These are phyloP conservation scores for Cassiopea xamachana DNA, from an alignment of 30 jellyfish, hydroid and myxozoan species.

Conservation along the genomic window DNA sequence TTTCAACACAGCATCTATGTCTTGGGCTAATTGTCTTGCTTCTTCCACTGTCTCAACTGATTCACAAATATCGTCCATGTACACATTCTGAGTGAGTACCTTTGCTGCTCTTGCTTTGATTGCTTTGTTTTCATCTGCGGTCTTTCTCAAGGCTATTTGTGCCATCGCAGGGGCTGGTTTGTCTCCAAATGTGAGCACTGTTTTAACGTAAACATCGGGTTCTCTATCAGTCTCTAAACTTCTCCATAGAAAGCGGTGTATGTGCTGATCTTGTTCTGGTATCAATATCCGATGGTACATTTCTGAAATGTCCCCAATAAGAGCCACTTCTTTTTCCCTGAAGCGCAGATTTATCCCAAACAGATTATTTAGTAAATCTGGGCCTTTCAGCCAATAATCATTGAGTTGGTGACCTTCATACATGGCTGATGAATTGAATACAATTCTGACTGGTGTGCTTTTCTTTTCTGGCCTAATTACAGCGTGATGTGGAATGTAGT, in stretches of 20 bases:
- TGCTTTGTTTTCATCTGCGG: conserved; percentile 40
- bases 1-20: conserved; percentile 23
- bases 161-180: conserved; percentile 80
- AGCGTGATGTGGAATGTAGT: conserved; percentile 76
- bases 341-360: conserved; percentile 65
- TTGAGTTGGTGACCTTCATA: conserved; percentile 70
- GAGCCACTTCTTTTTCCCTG: conserved; percentile 68
- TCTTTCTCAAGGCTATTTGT: conserved; percentile 55
- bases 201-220: conserved; percentile 57
- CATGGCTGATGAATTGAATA: conserved; percentile 57
- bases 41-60: conserved; percentile 53
- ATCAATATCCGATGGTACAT: conserved; percentile 61
- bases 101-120: conserved; percentile 35
- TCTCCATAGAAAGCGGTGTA: conserved; percentile 76
- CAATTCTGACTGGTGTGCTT: conserved; percentile 77
- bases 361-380: conserved; percentile 72
- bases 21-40: not conserved
- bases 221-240: conserved; percentile 39
- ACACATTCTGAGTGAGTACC: conserved; percentile 35
- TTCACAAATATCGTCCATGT: conserved; percentile 82
- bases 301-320: conserved; percentile 63
- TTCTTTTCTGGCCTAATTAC: conserved; percentile 45
- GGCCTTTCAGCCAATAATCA: conserved; percentile 82
- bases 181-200: conserved; percentile 69
- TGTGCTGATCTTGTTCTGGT: conserved; percentile 72